Conservation (phyloP, 2,888 invertebrate genomes). For the Lordiphosa fenestrarum region DNA sequence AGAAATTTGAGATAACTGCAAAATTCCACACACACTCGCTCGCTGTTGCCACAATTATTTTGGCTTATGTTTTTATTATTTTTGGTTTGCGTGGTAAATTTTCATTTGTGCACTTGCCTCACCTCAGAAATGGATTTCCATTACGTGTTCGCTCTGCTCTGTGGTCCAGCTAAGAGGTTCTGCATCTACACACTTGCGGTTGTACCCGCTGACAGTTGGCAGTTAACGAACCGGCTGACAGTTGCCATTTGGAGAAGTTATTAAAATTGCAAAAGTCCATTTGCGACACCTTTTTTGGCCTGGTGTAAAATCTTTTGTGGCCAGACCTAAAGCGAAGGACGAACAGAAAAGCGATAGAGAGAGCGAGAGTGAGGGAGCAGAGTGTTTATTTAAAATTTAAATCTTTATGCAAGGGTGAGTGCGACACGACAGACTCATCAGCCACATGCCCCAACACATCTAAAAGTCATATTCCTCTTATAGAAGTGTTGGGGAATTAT, state of each 20-base stretch:
- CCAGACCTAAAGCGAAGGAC: constrained; percentile 9
- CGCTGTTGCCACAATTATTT: not conserved
- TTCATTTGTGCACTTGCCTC: constrained; percentile 1
- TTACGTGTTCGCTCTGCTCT: constrained; percentile 54
- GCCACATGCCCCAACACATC: constrained; percentile 5
- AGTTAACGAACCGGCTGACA: constrained; percentile 34
- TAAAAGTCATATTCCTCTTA: constrained; percentile 6
- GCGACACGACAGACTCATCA: too few relatives aligned
- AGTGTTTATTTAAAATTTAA: not conserved
- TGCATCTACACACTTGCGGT: constrained; percentile 5
- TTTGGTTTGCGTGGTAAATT: not conserved
- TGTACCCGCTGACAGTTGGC: constrained; percentile 23
- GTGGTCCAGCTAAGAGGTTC: constrained; percentile 6
- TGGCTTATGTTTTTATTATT: not conserved
- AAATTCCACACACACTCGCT: not conserved
- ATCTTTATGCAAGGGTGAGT: not conserved
- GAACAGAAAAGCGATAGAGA: constrained; percentile 1
- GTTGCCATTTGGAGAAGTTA: constrained; percentile 47
- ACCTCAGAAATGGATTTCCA: constrained; percentile 60
- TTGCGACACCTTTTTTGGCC: constrained; percentile 50
- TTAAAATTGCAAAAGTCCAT: constrained; percentile 63
- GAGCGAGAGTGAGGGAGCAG: constrained; percentile 2
- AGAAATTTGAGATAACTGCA: constrained; percentile 13
- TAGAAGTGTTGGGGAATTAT: constrained; percentile 45
- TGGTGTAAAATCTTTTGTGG: constrained; percentile 36